Conservation (phyloP, 2,113 vertebrate species). For the Periophthalmodon schlosseri region DNA sequence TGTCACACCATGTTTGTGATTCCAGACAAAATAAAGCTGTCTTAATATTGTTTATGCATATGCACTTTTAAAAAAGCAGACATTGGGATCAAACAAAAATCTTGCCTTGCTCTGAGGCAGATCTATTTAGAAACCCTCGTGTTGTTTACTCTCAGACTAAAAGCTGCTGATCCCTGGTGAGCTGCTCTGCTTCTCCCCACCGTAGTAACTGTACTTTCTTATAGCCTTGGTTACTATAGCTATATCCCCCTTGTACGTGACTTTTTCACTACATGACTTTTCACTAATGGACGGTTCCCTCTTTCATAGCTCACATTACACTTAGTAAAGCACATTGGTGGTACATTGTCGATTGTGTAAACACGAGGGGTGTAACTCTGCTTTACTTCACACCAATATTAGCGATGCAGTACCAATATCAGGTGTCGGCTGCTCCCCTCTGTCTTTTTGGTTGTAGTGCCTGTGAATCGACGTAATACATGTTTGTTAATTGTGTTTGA, state of each 20-base stretch:
- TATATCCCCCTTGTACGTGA: conserved; percentile 38
- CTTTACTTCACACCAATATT: conserved; percentile 4
- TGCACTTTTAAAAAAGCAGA: conserved; percentile 14
- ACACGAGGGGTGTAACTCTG: conserved; percentile 22
- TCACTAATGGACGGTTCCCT: conserved; percentile 46
- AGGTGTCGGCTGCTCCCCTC: too few relatives aligned
- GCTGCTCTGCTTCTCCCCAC: conserved; percentile 29
- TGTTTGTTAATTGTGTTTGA: too few relatives aligned
- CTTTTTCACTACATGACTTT: conserved; percentile 27
- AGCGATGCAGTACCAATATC: background rate
- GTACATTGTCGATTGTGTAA: conserved; percentile 24
- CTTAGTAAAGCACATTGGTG: conserved; percentile 34
- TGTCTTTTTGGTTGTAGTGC: too few relatives aligned
- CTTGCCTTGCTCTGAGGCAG: background rate
- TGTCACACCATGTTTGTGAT: conserved; percentile 63
- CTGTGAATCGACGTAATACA: too few relatives aligned
- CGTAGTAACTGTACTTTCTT: conserved; percentile 51
- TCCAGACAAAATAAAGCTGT: conserved; percentile 29
- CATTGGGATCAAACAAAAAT: conserved; percentile 12
- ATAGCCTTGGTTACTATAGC: conserved; percentile 49
- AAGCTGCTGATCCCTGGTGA: conserved; percentile 46
- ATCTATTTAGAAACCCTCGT: conserved; percentile 23
- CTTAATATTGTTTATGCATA: background rate
- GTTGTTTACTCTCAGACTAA: conserved; percentile 35
- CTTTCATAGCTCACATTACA: conserved; percentile 42